Evolutionary conservation across 1,140 invertebrate genomes (phyloP).

Genomic region (Macrobrachium rosenbergii): DNA sequence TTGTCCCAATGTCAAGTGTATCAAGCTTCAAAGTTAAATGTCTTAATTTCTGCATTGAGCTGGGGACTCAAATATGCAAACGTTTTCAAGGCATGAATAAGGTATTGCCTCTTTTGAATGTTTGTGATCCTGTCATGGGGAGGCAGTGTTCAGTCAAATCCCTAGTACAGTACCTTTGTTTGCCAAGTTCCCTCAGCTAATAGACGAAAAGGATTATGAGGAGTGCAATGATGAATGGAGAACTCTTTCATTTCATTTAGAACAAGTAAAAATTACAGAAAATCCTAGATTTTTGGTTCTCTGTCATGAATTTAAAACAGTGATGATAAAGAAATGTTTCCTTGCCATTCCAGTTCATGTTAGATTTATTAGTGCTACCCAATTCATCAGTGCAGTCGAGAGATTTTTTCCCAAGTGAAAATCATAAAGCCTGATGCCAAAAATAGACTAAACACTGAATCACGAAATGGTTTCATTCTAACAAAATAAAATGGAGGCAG

Average conservation of each 20-base stretch:
- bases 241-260: neutral
- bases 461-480: no score
- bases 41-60: conserved; percentile 26
- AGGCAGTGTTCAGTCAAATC: neutral
- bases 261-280: neutral
- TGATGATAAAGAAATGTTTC: no score
- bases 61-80: conserved; percentile 23
- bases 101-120: conserved; percentile 32
- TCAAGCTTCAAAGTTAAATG: conserved; percentile 22
- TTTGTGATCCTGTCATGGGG: neutral
- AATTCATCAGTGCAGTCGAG: no score
- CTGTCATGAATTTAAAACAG: no score
- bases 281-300: neutral
- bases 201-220: conserved; percentile 21
- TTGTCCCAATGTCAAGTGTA: neutral
- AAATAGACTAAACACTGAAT: no score
- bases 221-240: conserved; percentile 31
- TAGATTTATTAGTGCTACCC: no score
- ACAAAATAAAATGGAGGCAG: no score
- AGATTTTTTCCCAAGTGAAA: no score
- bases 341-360: no score
- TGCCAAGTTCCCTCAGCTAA: conserved; percentile 29
- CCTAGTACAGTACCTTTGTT: conserved; percentile 26
- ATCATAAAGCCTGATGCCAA: no score
- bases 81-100: conserved; percentile 17